A percentile compares a stretch with the other conserved stretches of the same genome.
Conservation (phyloP, 2,888 invertebrate genomes). For the Saturnia pavonia region DNA sequence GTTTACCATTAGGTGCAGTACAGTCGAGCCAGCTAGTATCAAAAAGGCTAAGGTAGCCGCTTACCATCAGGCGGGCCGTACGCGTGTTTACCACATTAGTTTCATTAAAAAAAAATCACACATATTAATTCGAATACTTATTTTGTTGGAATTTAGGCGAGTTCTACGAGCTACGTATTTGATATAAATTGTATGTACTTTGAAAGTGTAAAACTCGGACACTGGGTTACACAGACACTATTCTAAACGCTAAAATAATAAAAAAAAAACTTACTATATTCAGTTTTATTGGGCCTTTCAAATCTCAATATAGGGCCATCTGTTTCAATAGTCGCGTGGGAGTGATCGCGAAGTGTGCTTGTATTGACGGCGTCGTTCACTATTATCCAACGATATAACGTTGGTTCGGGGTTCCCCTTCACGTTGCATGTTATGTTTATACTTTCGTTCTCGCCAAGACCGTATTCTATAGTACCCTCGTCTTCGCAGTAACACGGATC, state of each 20-base stretch:
- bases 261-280: conserved; percentile 58
- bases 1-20: too few species aligned
- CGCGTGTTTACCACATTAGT: too few species aligned
- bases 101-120: too few species aligned
- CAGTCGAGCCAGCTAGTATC: too few species aligned
- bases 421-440: conserved; percentile 68
- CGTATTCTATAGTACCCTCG: conserved; percentile 55
- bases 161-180: too few species aligned
- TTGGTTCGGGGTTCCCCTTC: conserved; percentile 57
- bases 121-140: too few species aligned
- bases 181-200: too few species aligned
- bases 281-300: conserved; percentile 58
- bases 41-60: too few species aligned
- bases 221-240: too few species aligned
- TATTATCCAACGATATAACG: conserved; percentile 61
- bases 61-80: too few species aligned
- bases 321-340: conserved; percentile 49
- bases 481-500: conserved; percentile 68
- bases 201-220: neutral
- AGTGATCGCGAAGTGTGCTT: conserved; percentile 42
- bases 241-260: too few species aligned
- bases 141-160: too few species aligned
- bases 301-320: conserved; percentile 51
- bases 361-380: conserved; percentile 53
- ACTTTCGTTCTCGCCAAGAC: conserved; percentile 58